phyloP scores from a whole-genome alignment of 2,113 vertebrate species.

The Corythornis madagascariensis region DNA sequence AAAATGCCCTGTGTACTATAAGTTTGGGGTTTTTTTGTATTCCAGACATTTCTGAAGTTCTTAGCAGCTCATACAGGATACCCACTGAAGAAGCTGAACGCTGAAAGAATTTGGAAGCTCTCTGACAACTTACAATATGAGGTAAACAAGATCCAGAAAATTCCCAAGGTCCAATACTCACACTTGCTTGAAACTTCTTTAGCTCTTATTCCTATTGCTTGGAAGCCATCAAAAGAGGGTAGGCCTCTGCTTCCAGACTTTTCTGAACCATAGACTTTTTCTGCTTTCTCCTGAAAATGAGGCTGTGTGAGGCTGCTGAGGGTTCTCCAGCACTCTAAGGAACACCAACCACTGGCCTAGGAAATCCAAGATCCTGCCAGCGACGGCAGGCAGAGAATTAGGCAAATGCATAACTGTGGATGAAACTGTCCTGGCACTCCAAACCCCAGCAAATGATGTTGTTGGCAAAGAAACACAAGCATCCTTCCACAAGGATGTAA shows the following conservation, averaged over 20 bases:
- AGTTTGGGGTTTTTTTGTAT: not conserved
- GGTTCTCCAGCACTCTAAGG: not conserved
- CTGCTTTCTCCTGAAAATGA: not conserved
- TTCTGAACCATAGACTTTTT: not conserved
- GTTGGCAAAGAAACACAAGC: not conserved
- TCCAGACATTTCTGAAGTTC: constrained; percentile 61
- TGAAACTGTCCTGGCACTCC: not conserved
- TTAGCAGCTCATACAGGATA: constrained; percentile 59
- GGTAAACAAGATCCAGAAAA: constrained; percentile 40
- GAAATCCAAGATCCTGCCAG: not conserved
- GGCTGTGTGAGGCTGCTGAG: not conserved
- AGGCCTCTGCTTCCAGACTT: not conserved
- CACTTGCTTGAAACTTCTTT: not conserved
- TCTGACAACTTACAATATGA: constrained; percentile 61
- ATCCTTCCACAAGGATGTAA: not conserved
- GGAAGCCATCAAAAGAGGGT: not conserved
- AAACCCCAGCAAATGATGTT: not conserved
- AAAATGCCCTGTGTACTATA: not conserved
- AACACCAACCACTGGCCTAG: not conserved
- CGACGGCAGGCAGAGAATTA: not conserved
- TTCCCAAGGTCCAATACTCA: not conserved
- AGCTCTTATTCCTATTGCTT: not conserved
- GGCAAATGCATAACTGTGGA: not conserved
- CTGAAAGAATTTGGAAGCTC: constrained; percentile 41
- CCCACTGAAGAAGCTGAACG: constrained; percentile 4